Base-by-base conservation (phyloP, 2,113 vertebrate species). In the Limanda limanda region DNA sequence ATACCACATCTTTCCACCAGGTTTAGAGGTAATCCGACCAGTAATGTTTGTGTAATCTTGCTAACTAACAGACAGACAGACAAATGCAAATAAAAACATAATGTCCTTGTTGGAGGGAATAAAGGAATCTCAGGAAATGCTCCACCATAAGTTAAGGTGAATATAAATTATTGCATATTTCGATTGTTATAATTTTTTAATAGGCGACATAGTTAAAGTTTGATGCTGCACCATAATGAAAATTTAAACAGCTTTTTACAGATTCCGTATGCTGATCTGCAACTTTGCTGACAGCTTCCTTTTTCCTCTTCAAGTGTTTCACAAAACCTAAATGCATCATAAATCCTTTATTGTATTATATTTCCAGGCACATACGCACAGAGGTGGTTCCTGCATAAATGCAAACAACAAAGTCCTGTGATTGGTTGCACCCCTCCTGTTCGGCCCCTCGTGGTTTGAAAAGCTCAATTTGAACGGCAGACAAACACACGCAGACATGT, bases 261-360 rank as follows among this genome's bases (percentile, higher is more conserved):
- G 2, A 68, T 61, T 73, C 21, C 37, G 52, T 7, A 35, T 51
- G 21, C 64, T 42, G 42, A 81, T 17, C 18, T 58, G 70, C 21
- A 61, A 3, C 67, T 82, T 48, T 82, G 63, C 52, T 42, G 69
- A 72, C 27, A n/a, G 17, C 25, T 31, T 83, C 52, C n/a, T 69
- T 62, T 57, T 68, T 51, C 9, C 64, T 64, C 10, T 3, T 48
- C 55, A 23, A 67, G 52, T 59, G 69, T 63, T 66, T 70, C 64
- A 24, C 58, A 63, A 48, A 75, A 75, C 21, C 18, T 80, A 81
- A 84, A 84, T 78, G 68, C 40, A 45, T 61, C 67, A 60, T 84
- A 37, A 83, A 69, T 81, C 71, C 74, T 78, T 68, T 68, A 84
- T 75, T 35, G 21, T 15, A 45, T 27, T 42, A 52, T 40, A 68